A percentile compares a stretch with the other conserved stretches of the same genome.
These are phyloP conservation scores for Campoplex capitator DNA, from an alignment of 2,888 invertebrate genomes.

Conservation along the genomic window DNA sequence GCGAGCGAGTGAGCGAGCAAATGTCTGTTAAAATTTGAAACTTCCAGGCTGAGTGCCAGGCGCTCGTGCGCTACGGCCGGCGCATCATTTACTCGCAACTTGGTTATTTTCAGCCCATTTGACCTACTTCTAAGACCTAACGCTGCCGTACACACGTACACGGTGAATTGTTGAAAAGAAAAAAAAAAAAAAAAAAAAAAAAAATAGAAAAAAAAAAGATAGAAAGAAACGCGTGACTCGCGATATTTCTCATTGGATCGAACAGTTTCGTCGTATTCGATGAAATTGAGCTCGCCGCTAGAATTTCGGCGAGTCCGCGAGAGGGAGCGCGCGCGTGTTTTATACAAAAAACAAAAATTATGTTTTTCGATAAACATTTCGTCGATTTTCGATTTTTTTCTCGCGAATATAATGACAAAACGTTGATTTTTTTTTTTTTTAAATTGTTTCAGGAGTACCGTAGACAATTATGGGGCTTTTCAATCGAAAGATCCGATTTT, in stretches of 20 bases:
- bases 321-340: not conserved
- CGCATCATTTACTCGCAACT: constrained; percentile 66
- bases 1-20: constrained; percentile 62
- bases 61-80: constrained; percentile 52
- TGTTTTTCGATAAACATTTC: too few species aligned
- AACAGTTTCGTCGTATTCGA: not conserved
- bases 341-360: not conserved
- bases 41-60: constrained; percentile 66
- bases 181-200: not conserved
- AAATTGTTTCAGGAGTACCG: constrained; percentile 75
- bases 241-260: not conserved
- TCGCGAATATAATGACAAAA: too few species aligned
- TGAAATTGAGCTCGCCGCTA: not conserved
- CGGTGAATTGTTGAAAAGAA: constrained; percentile 25
- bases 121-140: constrained; percentile 64
- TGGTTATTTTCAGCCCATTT: constrained; percentile 65
- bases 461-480: constrained; percentile 83
- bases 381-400: too few species aligned
- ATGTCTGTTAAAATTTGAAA: constrained; percentile 57
- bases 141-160: constrained; percentile 12
- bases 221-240: not conserved
- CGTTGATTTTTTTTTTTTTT: too few species aligned
- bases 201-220: not conserved
- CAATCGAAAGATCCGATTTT: constrained; percentile 86
- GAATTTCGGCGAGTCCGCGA: not conserved